Conservation (phyloP, 2,888 invertebrate genomes). For the Agrilus biguttatus region DNA sequence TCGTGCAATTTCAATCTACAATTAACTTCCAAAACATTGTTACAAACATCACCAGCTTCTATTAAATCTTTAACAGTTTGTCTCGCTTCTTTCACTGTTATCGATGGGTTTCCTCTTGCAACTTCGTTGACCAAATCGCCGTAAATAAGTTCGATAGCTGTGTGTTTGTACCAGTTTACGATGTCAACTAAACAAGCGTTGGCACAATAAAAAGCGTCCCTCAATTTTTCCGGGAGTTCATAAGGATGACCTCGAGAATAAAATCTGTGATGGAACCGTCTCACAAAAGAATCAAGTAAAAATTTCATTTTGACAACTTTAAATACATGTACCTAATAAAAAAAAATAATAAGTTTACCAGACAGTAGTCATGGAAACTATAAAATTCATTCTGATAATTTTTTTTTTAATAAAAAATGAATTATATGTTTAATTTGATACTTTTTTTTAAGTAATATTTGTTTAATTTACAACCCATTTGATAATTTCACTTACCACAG, state of each 20-base stretch:
- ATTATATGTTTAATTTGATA: too few relatives aligned
- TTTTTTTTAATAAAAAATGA: background rate
- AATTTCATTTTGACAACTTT: background rate
- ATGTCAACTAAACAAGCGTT: slow-evolving; percentile 26
- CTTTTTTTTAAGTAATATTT: too few relatives aligned
- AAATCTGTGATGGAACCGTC: background rate
- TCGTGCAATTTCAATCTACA: slow-evolving; percentile 21
- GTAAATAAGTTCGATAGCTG: slow-evolving; percentile 21
- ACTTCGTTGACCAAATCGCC: slow-evolving; percentile 18
- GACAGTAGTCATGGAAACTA: background rate
- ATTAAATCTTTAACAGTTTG: slow-evolving; percentile 17
- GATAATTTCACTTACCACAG: background rate
- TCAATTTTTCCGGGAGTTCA: slow-evolving; percentile 24
- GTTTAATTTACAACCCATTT: too few relatives aligned
- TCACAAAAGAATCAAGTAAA: background rate
- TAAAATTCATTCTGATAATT: background rate
- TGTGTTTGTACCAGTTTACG: slow-evolving; percentile 25
- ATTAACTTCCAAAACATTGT: slow-evolving; percentile 22
- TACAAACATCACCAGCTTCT: slow-evolving; percentile 21
- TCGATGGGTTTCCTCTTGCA: slow-evolving; percentile 6
- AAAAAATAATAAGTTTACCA: background rate
- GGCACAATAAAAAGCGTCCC: slow-evolving; percentile 24
- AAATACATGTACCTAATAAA: background rate
- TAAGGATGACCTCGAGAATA: slow-evolving; percentile 11
- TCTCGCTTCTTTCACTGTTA: slow-evolving; percentile 11